phyloP scores from a whole-genome alignment of 2,113 vertebrate genomes.

The Lonchura striata region DNA sequence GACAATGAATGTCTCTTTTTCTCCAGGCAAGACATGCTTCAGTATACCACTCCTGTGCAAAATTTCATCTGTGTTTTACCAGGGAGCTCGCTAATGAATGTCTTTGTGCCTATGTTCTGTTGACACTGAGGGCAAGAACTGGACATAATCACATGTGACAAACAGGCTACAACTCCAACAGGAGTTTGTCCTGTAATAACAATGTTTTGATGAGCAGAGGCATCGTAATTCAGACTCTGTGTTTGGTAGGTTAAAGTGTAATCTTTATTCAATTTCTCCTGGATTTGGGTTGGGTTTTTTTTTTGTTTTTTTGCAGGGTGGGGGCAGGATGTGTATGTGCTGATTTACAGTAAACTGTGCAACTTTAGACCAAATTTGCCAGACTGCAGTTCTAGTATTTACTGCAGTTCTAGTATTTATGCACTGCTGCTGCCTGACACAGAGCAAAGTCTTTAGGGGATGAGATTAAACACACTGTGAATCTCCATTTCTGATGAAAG shows the following conservation, averaged over 20 bases:
- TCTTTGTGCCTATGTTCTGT: neutral
- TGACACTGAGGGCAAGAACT: neutral
- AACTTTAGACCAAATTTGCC: neutral
- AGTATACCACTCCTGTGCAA: neutral
- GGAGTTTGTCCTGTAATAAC: neutral
- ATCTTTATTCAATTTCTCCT: neutral
- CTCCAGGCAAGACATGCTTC: neutral
- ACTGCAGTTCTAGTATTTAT: no score
- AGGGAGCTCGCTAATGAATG: neutral
- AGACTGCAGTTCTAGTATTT: neutral
- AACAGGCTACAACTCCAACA: neutral
- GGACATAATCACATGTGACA: neutral
- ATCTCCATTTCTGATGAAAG: constrained; percentile 22
- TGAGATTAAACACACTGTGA: constrained; percentile 9
- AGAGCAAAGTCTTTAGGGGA: neutral
- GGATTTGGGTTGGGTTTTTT: no score
- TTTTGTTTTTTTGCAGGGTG: no score
- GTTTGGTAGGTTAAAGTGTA: neutral
- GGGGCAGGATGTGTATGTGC: no score
- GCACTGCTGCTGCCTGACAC: neutral
- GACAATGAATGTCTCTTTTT: neutral
- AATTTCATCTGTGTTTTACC: neutral
- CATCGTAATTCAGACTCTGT: neutral
- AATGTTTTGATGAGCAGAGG: neutral
- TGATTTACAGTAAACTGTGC: neutral